Percentiles rank a stretch among this genome's conserved stretches.
Conservation (phyloP, 2,113 vertebrate genomes). For the Upupa epops region DNA sequence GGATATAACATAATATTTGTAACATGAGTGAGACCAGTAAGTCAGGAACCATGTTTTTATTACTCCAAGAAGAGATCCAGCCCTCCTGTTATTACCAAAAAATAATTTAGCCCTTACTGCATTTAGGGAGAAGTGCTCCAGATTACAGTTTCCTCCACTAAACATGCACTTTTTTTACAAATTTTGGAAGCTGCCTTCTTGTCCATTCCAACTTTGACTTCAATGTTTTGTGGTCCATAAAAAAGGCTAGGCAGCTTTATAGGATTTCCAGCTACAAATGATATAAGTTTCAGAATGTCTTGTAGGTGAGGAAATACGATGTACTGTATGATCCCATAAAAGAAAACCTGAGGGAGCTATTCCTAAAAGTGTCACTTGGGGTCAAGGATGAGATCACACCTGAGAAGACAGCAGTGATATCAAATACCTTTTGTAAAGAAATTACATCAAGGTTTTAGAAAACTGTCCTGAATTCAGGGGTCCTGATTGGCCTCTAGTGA, state of each 20-base stretch:
- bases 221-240: slow-evolving; percentile 21
- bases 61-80: not conserved
- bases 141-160: not conserved
- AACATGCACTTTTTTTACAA: not conserved
- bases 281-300: slow-evolving; percentile 48
- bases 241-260: slow-evolving; percentile 42
- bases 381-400: slow-evolving; percentile 67
- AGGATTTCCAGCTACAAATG: slow-evolving; percentile 61
- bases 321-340: slow-evolving; percentile 57
- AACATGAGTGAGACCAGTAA: not conserved
- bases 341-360: slow-evolving; percentile 60
- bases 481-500: not conserved
- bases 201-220: slow-evolving; percentile 41
- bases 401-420: slow-evolving; percentile 33
- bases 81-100: not conserved
- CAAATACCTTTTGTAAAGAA: slow-evolving; percentile 51
- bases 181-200: slow-evolving; percentile 22
- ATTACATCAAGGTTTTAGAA: slow-evolving; percentile 39
- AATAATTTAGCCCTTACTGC: not conserved
- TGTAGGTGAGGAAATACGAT: slow-evolving; percentile 36
- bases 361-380: slow-evolving; percentile 50
- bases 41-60: not conserved
- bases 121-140: not conserved
- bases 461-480: not conserved
- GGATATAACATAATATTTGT: not conserved